Evolutionary conservation across 1,140 invertebrate genomes (phyloP).

Genomic region (Brachionus koreanus): DNA sequence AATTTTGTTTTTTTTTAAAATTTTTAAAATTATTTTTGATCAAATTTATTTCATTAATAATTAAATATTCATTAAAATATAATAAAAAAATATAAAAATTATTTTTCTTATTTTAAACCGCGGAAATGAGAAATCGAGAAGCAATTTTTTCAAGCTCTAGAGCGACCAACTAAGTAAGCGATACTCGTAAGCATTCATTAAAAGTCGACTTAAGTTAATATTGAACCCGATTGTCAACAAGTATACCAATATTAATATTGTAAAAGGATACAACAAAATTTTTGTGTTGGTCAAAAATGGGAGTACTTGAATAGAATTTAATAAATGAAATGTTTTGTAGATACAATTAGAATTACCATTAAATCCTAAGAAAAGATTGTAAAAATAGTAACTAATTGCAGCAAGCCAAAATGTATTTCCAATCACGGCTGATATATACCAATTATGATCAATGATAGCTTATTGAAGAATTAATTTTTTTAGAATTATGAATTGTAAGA

Average conservation of each 20-base stretch:
- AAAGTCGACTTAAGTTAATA: conserved; percentile 62
- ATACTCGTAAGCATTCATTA: conserved; percentile 37
- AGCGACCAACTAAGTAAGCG: conserved; percentile 13
- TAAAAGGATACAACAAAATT: conserved; percentile 78
- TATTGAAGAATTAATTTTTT: not conserved
- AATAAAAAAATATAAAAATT: conserved; percentile 29
- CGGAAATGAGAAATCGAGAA: not conserved
- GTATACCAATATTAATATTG: conserved; percentile 73
- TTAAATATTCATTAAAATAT: not conserved
- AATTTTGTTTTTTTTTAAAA: not conserved
- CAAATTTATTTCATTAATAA: not conserved
- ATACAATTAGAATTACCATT: conserved; percentile 68
- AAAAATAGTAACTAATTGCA: conserved; percentile 84
- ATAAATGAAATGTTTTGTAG: not conserved
- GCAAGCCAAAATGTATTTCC: conserved; percentile 92
- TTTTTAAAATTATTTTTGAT: not conserved
- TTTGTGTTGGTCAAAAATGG: conserved; percentile 83
- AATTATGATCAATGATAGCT: conserved; percentile 45
- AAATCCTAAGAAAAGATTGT: conserved; percentile 96
- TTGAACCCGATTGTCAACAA: conserved; percentile 68
- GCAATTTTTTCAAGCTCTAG: not conserved
- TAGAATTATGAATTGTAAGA: not conserved
- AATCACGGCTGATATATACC: conserved; percentile 69
- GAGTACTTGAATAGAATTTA: conserved; percentile 67
- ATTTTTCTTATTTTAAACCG: not conserved